Conservation (phyloP, 2,113 vertebrate genomes). For the Heterocephalus glaber region DNA sequence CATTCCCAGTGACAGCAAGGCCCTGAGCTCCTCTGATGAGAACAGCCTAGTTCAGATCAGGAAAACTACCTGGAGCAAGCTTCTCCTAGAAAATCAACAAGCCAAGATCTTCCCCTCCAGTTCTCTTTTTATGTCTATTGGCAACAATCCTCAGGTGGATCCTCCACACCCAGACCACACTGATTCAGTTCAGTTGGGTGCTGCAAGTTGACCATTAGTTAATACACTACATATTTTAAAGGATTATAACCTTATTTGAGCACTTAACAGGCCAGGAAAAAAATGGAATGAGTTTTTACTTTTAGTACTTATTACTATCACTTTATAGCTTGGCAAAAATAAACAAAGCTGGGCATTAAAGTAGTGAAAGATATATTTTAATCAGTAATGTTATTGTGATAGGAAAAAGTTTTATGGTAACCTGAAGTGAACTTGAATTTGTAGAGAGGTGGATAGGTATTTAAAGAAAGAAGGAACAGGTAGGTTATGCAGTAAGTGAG, state of each 20-base stretch:
- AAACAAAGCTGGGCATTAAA: not conserved
- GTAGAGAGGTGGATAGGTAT: not conserved
- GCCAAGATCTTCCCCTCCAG: too few species aligned
- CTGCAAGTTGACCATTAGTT: too few species aligned
- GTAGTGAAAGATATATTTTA: not conserved
- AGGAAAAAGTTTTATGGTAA: not conserved
- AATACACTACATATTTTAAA: not conserved
- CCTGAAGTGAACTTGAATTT: not conserved
- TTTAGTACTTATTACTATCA: not conserved
- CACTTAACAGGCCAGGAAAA: not conserved
- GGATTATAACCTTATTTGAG: not conserved
- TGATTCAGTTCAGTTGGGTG: too few species aligned
- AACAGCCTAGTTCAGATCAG: too few species aligned
- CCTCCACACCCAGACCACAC: too few species aligned
- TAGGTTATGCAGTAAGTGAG: not conserved
- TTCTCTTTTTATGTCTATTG: too few species aligned
- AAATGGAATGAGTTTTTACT: not conserved
- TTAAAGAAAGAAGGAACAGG: not conserved
- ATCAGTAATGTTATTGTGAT: not conserved
- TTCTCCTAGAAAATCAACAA: too few species aligned
- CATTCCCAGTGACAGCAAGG: too few species aligned
- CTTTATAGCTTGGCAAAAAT: not conserved
- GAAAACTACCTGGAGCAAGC: too few species aligned
- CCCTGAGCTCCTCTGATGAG: too few species aligned
- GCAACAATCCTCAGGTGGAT: too few species aligned